Evolutionary conservation across 2,113 vertebrate species (phyloP), one percentile per base, ranked within the genome.

Genomic region (Rhegmatorhina hoffmannsi): DNA sequence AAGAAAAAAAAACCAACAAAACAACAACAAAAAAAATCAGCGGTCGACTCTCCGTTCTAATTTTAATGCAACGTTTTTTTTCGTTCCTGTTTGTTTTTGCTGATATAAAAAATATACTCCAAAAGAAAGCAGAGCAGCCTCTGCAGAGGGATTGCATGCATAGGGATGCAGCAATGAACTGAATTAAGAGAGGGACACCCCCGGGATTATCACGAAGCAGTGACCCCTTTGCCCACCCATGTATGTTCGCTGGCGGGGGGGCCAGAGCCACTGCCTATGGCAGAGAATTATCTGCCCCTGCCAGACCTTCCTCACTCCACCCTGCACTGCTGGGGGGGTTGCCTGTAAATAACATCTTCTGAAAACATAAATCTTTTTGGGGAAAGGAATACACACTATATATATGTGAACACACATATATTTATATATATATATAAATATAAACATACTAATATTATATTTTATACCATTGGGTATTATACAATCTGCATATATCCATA

Each of bases 61-160:
- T 87, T 91, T 95, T 80, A 73, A 82, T n/a, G 56, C 70, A 75
- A 64, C 21, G 2, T 58, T 94, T 90, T 90, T 95, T 93, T 76
- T 77, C 66, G 68, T 91, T 87, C 60, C 80, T 16, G 33, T 10
- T 66, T 69, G 17, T 69, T 52, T 94, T 91, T 59, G 69, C 47
- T 8, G 36, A 47, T 72, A 13, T 3, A 62, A 46, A 90, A 92
- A 89, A 72, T 53, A 60, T 0, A 78, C 7, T 5, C 58, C 68
- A 43, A 43, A 56, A 89, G 34, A 89, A 78, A 84, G 40, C 28
- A 33, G 78, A 84, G 81, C 87, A 72, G 81, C 44, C 80, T 75
- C 68, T 86, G 84, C 86, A 84, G 89, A 72, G 47, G 5, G 24
- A 59, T 25, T 63, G 49, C 89, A 49, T 47, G 72, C 59, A 53